Evolutionary conservation across 1,140 invertebrate species (phyloP).

Genomic region (Xylocopa sonorina): DNA sequence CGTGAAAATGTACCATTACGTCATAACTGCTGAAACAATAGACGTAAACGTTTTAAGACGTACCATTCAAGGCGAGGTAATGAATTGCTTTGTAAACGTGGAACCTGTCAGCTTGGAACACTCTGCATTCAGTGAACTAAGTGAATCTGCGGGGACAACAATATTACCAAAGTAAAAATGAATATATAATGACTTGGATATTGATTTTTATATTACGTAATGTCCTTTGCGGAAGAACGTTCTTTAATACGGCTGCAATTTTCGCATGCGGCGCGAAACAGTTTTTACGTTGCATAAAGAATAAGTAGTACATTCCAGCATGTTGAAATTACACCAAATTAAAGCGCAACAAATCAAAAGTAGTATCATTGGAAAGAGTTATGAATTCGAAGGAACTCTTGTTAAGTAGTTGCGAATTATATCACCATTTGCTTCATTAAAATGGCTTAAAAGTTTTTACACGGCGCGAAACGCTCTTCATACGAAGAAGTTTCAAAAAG

Average conservation of each 20-base stretch:
- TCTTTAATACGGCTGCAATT: background rate
- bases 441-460: background rate
- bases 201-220: background rate
- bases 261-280: background rate
- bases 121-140: too few relatives aligned
- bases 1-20: too few relatives aligned
- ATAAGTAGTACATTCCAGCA: background rate
- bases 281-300: background rate
- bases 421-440: conserved; percentile 24
- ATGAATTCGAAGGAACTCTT: background rate
- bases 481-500: conserved; percentile 13
- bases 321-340: background rate
- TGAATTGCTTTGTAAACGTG: too few relatives aligned
- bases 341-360: background rate
- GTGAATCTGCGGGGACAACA: background rate
- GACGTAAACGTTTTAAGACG: background rate
- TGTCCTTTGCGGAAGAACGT: background rate
- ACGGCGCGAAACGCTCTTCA: conserved; percentile 5
- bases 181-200: background rate
- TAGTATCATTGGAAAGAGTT: background rate
- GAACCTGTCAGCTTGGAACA: background rate
- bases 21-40: background rate
- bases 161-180: background rate
- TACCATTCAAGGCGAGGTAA: background rate
- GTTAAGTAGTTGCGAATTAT: conserved; percentile 8